phyloP scores from a whole-genome alignment of 2,113 vertebrate species.

The Pygathrix nemaeus region DNA sequence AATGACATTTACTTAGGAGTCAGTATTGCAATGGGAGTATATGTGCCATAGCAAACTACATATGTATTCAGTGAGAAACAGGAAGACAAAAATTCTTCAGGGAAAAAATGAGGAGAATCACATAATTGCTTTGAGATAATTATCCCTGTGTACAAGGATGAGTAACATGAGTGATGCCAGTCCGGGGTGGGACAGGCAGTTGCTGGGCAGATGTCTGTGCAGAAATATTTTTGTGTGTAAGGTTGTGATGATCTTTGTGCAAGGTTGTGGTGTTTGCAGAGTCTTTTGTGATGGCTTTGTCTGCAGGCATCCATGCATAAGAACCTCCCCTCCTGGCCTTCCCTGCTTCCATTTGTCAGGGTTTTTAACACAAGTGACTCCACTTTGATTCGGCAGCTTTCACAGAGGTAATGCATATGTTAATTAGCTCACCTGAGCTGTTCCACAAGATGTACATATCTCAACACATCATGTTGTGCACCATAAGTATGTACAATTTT shows the following conservation, averaged over 20 bases:
- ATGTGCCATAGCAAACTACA: not conserved
- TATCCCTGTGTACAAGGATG: not conserved
- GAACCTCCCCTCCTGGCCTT: not conserved
- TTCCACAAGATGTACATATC: fast-evolving
- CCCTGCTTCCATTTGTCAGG: not conserved
- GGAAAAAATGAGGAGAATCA: not conserved
- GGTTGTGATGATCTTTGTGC: not conserved
- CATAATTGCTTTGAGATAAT: not conserved
- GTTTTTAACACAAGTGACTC: not conserved
- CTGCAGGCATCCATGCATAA: not conserved
- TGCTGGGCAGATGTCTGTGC: not conserved
- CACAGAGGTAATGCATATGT: not conserved
- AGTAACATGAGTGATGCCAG: not conserved
- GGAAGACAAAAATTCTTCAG: not conserved
- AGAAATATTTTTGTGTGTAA: not conserved
- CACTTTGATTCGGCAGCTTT: not conserved
- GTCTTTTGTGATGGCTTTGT: not conserved
- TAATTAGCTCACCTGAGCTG: fast-evolving
- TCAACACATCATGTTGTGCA: not conserved
- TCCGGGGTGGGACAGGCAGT: not conserved
- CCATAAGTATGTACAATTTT: not conserved
- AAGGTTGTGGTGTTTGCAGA: not conserved
- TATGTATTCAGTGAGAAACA: not conserved
- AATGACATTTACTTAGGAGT: not conserved
- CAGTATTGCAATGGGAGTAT: not conserved